Base-by-base conservation (phyloP, 35 echinoderm and acorn worm species). In the Apostichopus parvimensis region DNA sequence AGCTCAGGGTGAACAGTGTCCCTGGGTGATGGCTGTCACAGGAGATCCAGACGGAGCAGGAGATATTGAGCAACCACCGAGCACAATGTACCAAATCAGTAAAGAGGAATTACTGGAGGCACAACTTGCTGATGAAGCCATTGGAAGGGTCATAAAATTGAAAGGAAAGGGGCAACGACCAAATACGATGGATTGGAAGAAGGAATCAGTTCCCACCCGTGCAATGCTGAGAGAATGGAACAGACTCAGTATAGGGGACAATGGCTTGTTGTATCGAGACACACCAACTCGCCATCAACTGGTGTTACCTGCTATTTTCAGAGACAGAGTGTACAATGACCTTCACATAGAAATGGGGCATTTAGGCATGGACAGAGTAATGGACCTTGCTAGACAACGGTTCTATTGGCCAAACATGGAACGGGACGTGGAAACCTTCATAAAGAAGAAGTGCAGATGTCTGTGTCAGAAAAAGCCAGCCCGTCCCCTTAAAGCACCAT, bases 271-370 rank as follows among this genome's bases (percentile, higher is more conserved):
- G 60, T 90, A 81, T 11, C 76, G 94, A 53, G 11, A 86, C 18
- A 91, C 92, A 25, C 11, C 57, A 12, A 57, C 12, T 34, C 34
- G 78, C 20, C 20, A 22, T 6, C 94, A 95, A 84, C 53, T 95
- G 64, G 78, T 95, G 12, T 68, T 95, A 15, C 94, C 94, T 9
- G 8, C 34, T 10, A 54, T 22, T 1, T 90, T 66, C 22, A 77
- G 70, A 9, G 77, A 73, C 1, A 13, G 25, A 45, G 94, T 91
- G 4, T 65, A 59, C 24, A n/a, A 86, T 13, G 78, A 95, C 12
- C 73, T 95, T 9, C 94, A 95, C 72, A 79, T 87, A 6, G 87
- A 95, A 21, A 93, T 93, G 94, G 94, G 95, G 14, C 89, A 96
- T 65, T 56, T 94, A 9, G 95, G 88, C 23, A 82, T 79, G 24